A percentile compares a stretch with the other conserved stretches of the same genome.
Conservation (phyloP, 2,113 vertebrate genomes). For the Aythya baeri region DNA sequence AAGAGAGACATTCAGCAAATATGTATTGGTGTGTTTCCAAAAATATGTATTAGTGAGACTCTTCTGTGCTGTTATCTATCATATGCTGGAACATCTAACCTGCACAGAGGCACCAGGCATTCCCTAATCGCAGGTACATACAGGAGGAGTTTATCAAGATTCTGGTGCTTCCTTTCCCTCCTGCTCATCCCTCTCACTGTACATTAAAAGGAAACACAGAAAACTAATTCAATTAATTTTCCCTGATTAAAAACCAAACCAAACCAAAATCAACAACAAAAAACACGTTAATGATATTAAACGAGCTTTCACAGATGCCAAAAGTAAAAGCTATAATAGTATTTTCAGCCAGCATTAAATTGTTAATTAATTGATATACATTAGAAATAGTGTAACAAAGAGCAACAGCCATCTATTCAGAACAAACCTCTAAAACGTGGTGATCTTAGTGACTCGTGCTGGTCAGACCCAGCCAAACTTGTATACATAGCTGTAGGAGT, state of each 20-base stretch:
- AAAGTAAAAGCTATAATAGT: slow-evolving; percentile 22
- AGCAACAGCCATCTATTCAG: not conserved
- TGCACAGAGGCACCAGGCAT: not conserved
- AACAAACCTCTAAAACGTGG: not conserved
- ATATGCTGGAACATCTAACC: not conserved
- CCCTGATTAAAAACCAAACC: not conserved
- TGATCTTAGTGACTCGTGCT: not conserved
- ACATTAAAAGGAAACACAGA: not conserved
- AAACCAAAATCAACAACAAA: too few species aligned
- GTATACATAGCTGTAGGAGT: not conserved
- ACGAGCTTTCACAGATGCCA: slow-evolving; percentile 5
- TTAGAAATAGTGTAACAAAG: not conserved
- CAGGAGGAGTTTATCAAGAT: not conserved
- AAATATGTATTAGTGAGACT: not conserved
- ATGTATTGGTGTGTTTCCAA: not conserved
- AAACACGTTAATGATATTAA: slow-evolving; percentile 9
- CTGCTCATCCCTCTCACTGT: not conserved
- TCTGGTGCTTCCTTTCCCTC: not conserved
- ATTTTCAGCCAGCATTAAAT: slow-evolving; percentile 26
- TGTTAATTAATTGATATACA: slow-evolving; percentile 36
- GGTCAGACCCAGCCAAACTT: not conserved
- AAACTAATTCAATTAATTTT: slow-evolving; percentile 42
- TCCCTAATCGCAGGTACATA: not conserved
- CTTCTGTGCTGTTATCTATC: not conserved
- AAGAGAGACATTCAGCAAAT: not conserved